A percentile compares a stretch with the other conserved stretches of the same genome.
Conservation (phyloP, 2,888 invertebrate genomes). For the Pomacea canaliculata region DNA sequence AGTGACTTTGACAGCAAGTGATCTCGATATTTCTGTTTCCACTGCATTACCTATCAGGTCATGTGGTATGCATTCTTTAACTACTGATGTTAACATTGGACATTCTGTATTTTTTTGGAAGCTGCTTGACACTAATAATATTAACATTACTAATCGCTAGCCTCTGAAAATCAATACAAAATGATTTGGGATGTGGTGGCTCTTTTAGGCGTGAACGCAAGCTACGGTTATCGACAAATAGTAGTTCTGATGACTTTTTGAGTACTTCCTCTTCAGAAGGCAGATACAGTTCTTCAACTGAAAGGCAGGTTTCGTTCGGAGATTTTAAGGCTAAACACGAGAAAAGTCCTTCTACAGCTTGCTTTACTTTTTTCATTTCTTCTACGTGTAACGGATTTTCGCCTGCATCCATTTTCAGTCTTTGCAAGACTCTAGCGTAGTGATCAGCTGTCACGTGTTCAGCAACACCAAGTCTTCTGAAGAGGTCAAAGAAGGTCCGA, state of each 20-base stretch:
- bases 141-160: background rate
- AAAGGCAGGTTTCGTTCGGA: background rate
- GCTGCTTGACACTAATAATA: background rate
- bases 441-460: constrained; percentile 35
- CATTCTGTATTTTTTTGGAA: background rate
- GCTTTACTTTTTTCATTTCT: constrained; percentile 10
- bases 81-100: background rate
- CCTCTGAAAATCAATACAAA: constrained; percentile 7
- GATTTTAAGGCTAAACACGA: background rate
- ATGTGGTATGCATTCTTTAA: background rate
- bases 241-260: background rate
- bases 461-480: constrained; percentile 40
- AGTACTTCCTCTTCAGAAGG: background rate
- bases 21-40: background rate
- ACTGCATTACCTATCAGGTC: background rate
- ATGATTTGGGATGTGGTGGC: background rate
- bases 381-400: constrained; percentile 3
- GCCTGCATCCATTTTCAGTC: constrained; percentile 19
- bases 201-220: background rate
- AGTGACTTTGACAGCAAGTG: background rate
- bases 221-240: background rate
- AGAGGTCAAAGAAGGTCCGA: constrained; percentile 40
- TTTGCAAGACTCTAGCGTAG: constrained; percentile 40
- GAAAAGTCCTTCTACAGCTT: constrained; percentile 14
- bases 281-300: background rate